Evolutionary conservation across 1,140 invertebrate genomes (phyloP), one percentile per base, ranked within the genome.

Genomic region (Pseudoatta argentina): DNA sequence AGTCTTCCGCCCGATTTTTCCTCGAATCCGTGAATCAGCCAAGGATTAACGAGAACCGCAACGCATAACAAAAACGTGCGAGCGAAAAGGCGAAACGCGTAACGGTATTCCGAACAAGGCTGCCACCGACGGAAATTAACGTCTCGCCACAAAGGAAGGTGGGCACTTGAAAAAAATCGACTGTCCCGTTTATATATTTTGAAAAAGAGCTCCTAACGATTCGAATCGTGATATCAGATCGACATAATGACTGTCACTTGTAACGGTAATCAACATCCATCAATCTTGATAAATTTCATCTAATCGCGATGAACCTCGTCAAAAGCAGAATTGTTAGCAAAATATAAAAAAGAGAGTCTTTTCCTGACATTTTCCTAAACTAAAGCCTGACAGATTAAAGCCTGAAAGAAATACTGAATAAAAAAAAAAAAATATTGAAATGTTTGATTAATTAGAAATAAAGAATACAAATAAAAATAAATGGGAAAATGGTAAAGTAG

Each of bases 41-140:
- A 61, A 82, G 66, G 67, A 73, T 82, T 82, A 82, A 82, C 55
- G 67, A 63, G 63, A 79, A 73, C 39, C 34, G 51, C 48, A 24
- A 27, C 53, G 53, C 14, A 27, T 18, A 48, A 82, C 39, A 72
- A 82, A 82, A 82, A 72, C 27, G 44, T 39, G 21, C 61, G 16
- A 64, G 44, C 30, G 51, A 77, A 77, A 85, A 77, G 73, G 24
- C 30, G 34, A 85, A 57, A 64, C 63, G 34, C 12, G 55, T 91
- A 91, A 92, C 89, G 89, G 91, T 86, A 79, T 81, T 64, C 64
- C 61, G 67, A 83, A 89, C 69, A 87, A 71, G 61, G 81, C 55
- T 89, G 61, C 44, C 18, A 66, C n/a, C 27, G 27, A 69, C 87
- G 75, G 76, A 85, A 91, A 92, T 92, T 91, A 71, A 88, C 66